phyloP scores from a whole-genome alignment of 1,140 invertebrate species.

The Metaphire vulgaris region DNA sequence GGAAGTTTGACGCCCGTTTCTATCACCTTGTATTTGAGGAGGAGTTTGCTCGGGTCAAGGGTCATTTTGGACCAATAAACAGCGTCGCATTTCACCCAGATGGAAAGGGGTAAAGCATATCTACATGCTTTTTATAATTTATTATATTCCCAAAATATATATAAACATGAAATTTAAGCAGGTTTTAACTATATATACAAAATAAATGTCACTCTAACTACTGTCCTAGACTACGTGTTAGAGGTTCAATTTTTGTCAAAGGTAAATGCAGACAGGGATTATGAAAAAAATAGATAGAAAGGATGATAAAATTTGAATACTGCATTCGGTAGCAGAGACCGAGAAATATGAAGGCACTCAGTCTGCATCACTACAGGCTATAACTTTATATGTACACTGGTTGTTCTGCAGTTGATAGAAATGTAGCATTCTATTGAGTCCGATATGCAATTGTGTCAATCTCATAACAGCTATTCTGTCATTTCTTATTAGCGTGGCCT shows the following conservation, averaged over 20 bases:
- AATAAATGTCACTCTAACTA: background rate
- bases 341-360: too few species aligned
- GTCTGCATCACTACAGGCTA: too few species aligned
- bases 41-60: constrained; percentile 95
- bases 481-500: background rate
- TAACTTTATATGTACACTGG: too few species aligned
- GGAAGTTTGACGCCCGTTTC: constrained; percentile 97
- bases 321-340: too few species aligned
- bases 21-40: constrained; percentile 99
- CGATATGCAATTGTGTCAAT: too few species aligned
- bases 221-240: background rate
- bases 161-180: background rate
- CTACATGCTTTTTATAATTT: background rate
- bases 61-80: constrained; percentile 99
- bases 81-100: constrained; percentile 96
- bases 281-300: too few species aligned
- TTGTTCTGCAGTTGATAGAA: too few species aligned
- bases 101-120: constrained; percentile 64
- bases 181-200: background rate
- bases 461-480: too few species aligned
- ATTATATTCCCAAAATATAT: background rate
- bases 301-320: too few species aligned
- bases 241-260: background rate
- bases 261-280: too few species aligned
- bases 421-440: too few species aligned